Percentiles rank a stretch among this genome's conserved stretches.
Evolutionary conservation across 2,113 vertebrate species (phyloP).

Genomic region (Telmatochromis sp.): DNA sequence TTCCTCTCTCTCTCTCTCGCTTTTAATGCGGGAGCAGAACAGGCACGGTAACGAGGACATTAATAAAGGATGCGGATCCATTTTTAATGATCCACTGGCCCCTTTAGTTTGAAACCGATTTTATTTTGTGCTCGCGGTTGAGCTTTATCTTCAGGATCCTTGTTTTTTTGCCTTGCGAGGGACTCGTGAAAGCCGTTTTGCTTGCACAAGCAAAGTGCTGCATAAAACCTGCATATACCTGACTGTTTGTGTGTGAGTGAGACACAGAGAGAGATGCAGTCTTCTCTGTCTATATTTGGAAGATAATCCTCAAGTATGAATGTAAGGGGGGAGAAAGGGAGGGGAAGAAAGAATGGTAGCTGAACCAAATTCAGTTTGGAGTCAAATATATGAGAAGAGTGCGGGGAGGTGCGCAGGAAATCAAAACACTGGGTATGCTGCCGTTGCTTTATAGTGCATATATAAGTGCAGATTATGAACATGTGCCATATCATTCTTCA

Average conservation of each 20-base stretch:
- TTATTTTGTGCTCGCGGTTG: background rate
- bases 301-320: background rate
- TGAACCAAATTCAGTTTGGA: background rate
- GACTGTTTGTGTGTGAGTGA: background rate
- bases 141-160: background rate
- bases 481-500: background rate
- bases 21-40: slow-evolving; percentile 8
- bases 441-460: background rate
- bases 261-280: background rate
- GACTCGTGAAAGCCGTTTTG: background rate
- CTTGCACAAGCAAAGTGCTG: slow-evolving; percentile 3
- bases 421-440: background rate
- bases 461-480: background rate
- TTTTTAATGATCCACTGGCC: slow-evolving; percentile 62
- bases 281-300: slow-evolving; percentile 20
- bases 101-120: slow-evolving; percentile 42
- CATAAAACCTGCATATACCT: slow-evolving; percentile 8
- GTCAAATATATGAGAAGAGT: background rate
- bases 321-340: background rate
- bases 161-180: background rate
- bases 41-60: slow-evolving; percentile 53
- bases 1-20: background rate
- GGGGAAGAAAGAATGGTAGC: background rate
- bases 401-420: background rate
- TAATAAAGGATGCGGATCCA: slow-evolving; percentile 62